Conservation (phyloP, 2,888 invertebrate genomes). For the Dryobota labecula region DNA sequence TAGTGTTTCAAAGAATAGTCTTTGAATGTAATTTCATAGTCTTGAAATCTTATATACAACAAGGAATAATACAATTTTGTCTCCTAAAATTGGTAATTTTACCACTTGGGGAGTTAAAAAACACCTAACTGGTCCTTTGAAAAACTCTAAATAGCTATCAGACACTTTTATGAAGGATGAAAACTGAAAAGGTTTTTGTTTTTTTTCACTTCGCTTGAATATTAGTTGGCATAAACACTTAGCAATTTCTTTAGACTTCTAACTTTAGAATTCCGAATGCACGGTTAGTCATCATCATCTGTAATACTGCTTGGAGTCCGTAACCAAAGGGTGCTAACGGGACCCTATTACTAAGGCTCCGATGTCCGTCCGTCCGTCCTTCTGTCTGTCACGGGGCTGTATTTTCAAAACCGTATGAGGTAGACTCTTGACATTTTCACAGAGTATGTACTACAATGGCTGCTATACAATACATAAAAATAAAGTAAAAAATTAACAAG, state of each 20-base stretch:
- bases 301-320: too few relatives aligned
- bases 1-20: neutral
- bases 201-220: constrained; percentile 1
- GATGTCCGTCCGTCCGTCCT: too few relatives aligned
- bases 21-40: too few relatives aligned
- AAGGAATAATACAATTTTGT: neutral
- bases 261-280: neutral
- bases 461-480: too few relatives aligned
- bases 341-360: too few relatives aligned
- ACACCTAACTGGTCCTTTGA: constrained; percentile 9
- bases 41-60: neutral
- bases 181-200: neutral
- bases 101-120: constrained; percentile 14
- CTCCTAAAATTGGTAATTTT: constrained; percentile 11
- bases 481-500: too few relatives aligned
- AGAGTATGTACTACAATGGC: too few relatives aligned
- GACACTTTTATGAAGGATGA: constrained; percentile 28
- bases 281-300: neutral
- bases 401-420: too few relatives aligned
- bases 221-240: constrained; percentile 4
- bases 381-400: too few relatives aligned
- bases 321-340: too few relatives aligned
- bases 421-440: too few relatives aligned
- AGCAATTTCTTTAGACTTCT: neutral
- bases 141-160: constrained; percentile 25